Evolutionary conservation across 2,113 vertebrate genomes (phyloP).

Genomic region (Piaya cayana): DNA sequence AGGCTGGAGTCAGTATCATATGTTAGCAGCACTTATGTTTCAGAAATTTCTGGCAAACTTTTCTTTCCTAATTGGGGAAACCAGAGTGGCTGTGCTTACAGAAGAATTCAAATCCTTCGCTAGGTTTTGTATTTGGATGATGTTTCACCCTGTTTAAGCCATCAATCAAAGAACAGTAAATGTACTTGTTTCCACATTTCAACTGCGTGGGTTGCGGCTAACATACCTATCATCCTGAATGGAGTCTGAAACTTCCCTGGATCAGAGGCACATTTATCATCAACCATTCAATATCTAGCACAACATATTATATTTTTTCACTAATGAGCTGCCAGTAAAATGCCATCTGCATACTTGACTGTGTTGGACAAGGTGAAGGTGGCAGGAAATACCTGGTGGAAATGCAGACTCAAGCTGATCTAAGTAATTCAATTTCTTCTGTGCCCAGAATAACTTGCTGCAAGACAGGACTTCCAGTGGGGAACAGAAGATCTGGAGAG

Average conservation of each 20-base stretch:
- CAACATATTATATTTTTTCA: background rate
- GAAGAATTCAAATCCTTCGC: background rate
- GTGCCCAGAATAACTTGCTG: background rate
- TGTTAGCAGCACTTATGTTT: background rate
- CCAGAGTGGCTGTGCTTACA: background rate
- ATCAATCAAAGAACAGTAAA: background rate
- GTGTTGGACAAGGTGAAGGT: background rate
- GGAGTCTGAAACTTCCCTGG: background rate
- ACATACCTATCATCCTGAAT: background rate
- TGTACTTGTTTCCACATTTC: background rate
- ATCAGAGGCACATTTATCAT: background rate
- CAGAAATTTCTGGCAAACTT: background rate
- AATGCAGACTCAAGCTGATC: background rate
- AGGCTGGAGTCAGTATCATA: background rate
- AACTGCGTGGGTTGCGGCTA: background rate
- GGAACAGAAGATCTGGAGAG: background rate
- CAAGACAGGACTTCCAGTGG: background rate
- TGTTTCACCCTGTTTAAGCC: background rate
- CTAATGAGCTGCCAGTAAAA: background rate
- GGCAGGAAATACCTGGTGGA: background rate
- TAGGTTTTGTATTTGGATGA: background rate
- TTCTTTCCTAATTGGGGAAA: background rate
- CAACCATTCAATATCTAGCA: background rate
- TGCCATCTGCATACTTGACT: background rate
- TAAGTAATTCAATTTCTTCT: background rate